Base-by-base conservation (phyloP, 2,888 invertebrate genomes). In the Cephus spinipes region DNA sequence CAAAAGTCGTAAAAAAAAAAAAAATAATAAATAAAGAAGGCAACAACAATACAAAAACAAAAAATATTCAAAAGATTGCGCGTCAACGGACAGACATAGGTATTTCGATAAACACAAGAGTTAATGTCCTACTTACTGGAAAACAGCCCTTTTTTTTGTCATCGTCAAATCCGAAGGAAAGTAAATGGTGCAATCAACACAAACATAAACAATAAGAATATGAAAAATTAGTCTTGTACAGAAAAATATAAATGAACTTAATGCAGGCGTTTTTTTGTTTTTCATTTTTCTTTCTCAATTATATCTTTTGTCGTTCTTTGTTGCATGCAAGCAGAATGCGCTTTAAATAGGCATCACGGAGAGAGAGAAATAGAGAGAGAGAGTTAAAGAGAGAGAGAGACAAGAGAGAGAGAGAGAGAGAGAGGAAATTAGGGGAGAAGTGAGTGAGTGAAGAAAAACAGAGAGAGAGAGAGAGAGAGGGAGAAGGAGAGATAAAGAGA, bases 201-300 rank as follows among this genome's bases (percentile, higher is more conserved):
- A 94, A 93, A 93, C 93, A 91, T 92, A 92, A 95, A 94, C 94
- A 94, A 95, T 95, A 95, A 95, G 94, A 94, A 94, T 92, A 93
- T 94, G 94, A 94, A 95, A 55, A 94, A 91, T 90, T 90, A 89
- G 89, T 89, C 84, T 85, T 87, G 78, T 89, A 76, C 90, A 90
- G 90, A 88, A 90, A 91, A 55, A 55, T 55, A 55, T 55, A 55
- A 55, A 90, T 89, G 88, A 91, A 90, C 87, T 55, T 88, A 90
- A 90, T 89, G 90, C 91, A 91, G 91, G 91, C 91, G 90, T 87
- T 85, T 88, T 84, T 55, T 40, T 36, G 1, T 40, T 40, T 55
- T 55, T 55, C 55, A 55, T 55, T 55, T 55, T 55, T 55, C 55
- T 55, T 23, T 55, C 23, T 55, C 55, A 55, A 55, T 55, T 55